Evolutionary conservation across 2,888 invertebrate genomes (phyloP).

Genomic region (Sthenelais limicola): DNA sequence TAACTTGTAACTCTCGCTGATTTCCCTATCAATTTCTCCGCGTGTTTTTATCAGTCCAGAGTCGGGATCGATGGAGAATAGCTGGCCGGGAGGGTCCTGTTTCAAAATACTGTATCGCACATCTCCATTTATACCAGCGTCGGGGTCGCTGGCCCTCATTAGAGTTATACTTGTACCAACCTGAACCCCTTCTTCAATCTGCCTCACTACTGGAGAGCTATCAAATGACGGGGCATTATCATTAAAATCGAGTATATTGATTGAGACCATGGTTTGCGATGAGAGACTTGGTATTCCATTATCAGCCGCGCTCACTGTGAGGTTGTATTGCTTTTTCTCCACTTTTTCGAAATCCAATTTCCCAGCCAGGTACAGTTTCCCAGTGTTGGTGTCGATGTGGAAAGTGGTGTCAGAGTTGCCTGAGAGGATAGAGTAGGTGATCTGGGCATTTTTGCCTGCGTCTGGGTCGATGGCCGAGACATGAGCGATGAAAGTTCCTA

Average conservation of each 20-base stretch:
- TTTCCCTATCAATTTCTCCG: slow-evolving; percentile 90
- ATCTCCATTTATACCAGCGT: slow-evolving; percentile 88
- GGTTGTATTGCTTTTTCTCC: slow-evolving; percentile 85
- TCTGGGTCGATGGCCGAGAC: slow-evolving; percentile 75
- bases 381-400: slow-evolving; percentile 82
- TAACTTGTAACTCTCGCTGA: slow-evolving; percentile 88
- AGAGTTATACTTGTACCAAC: slow-evolving; percentile 85
- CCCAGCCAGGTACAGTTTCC: slow-evolving; percentile 91
- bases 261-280: slow-evolving; percentile 82
- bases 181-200: slow-evolving; percentile 88
- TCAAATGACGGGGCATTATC: slow-evolving; percentile 93
- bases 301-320: slow-evolving; percentile 88
- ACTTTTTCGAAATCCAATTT: slow-evolving; percentile 91
- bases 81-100: slow-evolving; percentile 89
- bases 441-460: slow-evolving; percentile 89
- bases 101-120: slow-evolving; percentile 85
- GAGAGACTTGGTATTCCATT: slow-evolving; percentile 76
- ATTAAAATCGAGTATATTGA: slow-evolving; percentile 91
- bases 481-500: slow-evolving; percentile 59
- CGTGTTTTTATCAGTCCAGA: slow-evolving; percentile 93
- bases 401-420: slow-evolving; percentile 79
- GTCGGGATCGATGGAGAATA: slow-evolving; percentile 82
- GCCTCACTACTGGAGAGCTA: slow-evolving; percentile 88
- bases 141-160: slow-evolving; percentile 91
- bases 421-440: slow-evolving; percentile 88